Evolutionary conservation across 2,888 invertebrate genomes (phyloP), one percentile per base, ranked within the genome.

Genomic region (Odontomyia ornata): DNA sequence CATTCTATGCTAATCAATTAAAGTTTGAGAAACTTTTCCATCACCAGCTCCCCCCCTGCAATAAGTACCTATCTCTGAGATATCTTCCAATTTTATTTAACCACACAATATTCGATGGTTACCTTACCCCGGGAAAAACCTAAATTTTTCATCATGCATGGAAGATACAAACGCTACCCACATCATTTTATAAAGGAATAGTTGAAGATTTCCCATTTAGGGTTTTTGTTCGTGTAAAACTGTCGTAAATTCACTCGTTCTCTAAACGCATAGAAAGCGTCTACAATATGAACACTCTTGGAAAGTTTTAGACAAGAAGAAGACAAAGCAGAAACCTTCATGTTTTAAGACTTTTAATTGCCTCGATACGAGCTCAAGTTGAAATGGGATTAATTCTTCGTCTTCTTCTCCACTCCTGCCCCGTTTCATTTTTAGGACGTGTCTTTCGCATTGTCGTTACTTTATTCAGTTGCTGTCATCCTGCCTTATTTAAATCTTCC

Each of bases 321-420:
- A 36, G 36, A 36, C 36, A 36, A 36, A 36, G 36, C 36, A 36
- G 21, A 43, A 67, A 18, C 18, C 43, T 43, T 67, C 67, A 21
- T 60, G 57, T 60, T 25, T 25, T 21, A 21, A 67, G 67, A 64
- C 64, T 67, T 67, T 67, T 67, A 43, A 67, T 67, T 67, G 67
- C 67, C 67, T 67, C 23, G 67, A 67, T 67, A 43, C 46, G n/a
- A 67, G 23, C 43, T 64, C 30, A 67, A 67, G 67, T 67, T 28
- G 67, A 67, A 67, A 67, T 36, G 43, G 67, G 67, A 67, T 67
- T 67, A 67, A 43, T 36, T 36, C 9, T 36, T 9, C 36, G 9
- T 18, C 30, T 18, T 43, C 1, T 43, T 43, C 2, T 30, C 18
- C 43, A 36, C 43, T 43, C 67, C 2, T 30, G 30, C 43, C 67